These are phyloP conservation scores for Mellilla xanthometata DNA, from an alignment of 2,888 invertebrate genomes.

Conservation along the genomic window DNA sequence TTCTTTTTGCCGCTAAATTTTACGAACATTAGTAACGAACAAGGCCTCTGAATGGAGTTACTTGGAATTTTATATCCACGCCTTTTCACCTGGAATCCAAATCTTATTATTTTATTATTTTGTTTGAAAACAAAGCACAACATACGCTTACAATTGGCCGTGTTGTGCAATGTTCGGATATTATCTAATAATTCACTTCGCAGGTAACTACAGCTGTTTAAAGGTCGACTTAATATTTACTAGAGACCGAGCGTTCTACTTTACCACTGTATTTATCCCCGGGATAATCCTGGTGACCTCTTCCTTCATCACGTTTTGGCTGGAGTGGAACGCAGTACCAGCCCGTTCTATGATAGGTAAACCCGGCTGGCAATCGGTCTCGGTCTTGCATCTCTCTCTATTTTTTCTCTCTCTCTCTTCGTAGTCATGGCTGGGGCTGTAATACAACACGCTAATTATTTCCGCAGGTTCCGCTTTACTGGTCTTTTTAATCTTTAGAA, in stretches of 20 bases:
- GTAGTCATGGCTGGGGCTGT: conserved; percentile 74
- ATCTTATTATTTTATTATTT: conserved; percentile 41
- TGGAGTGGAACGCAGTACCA: conserved; percentile 95
- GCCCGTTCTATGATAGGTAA: conserved; percentile 95
- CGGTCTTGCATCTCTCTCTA: conserved; percentile 61
- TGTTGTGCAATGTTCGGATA: conserved; percentile 44
- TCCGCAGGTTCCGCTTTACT: conserved; percentile 63
- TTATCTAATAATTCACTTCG: conserved; percentile 68
- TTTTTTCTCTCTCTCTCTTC: conserved; percentile 34
- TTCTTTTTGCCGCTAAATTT: conserved; percentile 56
- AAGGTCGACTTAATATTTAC: conserved; percentile 94
- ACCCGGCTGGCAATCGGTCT: conserved; percentile 64
- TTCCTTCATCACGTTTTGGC: conserved; percentile 94
- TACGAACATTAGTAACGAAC: conserved; percentile 61
- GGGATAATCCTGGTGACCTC: conserved; percentile 95
- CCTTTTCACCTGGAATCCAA: conserved; percentile 41
- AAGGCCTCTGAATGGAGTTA: conserved; percentile 83
- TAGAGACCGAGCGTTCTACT: conserved; percentile 94
- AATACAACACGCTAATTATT: conserved; percentile 63
- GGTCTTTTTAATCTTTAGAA: conserved; percentile 39
- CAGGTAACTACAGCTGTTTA: conserved; percentile 95
- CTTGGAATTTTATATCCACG: conserved; percentile 70
- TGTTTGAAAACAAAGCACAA: conserved; percentile 39
- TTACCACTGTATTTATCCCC: conserved; percentile 95
- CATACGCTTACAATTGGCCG: conserved; percentile 26